Conservation (phyloP, 2,797 vertebrate genomes). For the Danio albolineatus region DNA sequence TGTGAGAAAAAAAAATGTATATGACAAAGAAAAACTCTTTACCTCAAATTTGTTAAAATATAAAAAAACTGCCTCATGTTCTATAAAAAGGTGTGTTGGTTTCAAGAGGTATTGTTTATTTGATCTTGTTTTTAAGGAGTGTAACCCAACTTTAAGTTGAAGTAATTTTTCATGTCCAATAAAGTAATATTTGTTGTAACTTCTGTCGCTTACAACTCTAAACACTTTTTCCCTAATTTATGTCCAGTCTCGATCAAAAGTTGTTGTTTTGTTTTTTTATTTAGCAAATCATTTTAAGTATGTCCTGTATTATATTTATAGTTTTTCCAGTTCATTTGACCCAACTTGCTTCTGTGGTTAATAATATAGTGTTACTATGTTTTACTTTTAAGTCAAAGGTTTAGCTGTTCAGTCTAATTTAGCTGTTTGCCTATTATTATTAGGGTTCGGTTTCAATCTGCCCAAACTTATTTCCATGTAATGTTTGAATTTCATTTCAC, state of each 20-base stretch:
- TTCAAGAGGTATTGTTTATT: slow-evolving; percentile 76
- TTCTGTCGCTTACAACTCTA: slow-evolving; percentile 54
- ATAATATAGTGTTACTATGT: no score
- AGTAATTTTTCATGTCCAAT: slow-evolving; percentile 84
- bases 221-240: slow-evolving; percentile 33
- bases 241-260: neutral
- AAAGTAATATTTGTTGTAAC: slow-evolving; percentile 81
- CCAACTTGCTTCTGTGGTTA: no score
- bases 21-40: slow-evolving; percentile 80
- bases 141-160: slow-evolving; percentile 78
- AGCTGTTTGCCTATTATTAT: no score
- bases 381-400: no score
- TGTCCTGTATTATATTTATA: no score
- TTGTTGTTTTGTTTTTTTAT: no score
- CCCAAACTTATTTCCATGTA: no score
- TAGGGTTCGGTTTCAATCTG: no score
- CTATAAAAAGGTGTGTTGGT: slow-evolving; percentile 79
- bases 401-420: no score
- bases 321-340: no score
- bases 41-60: slow-evolving; percentile 84
- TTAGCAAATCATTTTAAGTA: neutral
- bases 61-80: slow-evolving; percentile 85
- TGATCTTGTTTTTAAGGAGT: slow-evolving; percentile 70
- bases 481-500: no score
- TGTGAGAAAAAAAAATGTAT: slow-evolving; percentile 77